phyloP scores from a whole-genome alignment of 2,113 vertebrate species.

The Dascyllus trimaculatus region DNA sequence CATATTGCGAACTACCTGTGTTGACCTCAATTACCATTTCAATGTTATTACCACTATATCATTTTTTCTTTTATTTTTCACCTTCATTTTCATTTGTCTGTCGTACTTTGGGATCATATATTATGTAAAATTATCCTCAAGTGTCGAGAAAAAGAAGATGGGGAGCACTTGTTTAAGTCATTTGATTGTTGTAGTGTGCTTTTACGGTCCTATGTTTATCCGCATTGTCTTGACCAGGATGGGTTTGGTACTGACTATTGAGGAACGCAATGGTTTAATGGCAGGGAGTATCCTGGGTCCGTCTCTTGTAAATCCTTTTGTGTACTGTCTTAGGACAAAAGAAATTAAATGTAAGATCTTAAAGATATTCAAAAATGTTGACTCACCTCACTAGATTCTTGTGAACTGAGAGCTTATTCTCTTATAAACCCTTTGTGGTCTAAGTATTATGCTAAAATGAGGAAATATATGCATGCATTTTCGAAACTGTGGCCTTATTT shows the following conservation, averaged over 20 bases:
- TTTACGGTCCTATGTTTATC: slow-evolving; percentile 51
- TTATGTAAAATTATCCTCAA: slow-evolving; percentile 20
- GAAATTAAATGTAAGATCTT: slow-evolving; percentile 32
- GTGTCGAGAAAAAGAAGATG: slow-evolving; percentile 53
- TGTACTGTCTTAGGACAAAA: slow-evolving; percentile 62
- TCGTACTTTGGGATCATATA: slow-evolving; percentile 46
- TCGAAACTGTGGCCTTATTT: too few species aligned
- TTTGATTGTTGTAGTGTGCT: slow-evolving; percentile 59
- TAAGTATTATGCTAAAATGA: too few species aligned
- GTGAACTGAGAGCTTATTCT: not conserved
- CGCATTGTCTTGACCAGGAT: slow-evolving; percentile 39
- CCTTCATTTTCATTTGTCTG: slow-evolving; percentile 53
- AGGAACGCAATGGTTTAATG: slow-evolving; percentile 28
- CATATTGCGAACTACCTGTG: slow-evolving; percentile 52
- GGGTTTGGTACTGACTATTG: slow-evolving; percentile 54
- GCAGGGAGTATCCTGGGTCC: slow-evolving; percentile 43
- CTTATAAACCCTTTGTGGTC: not conserved
- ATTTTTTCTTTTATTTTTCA: slow-evolving; percentile 51
- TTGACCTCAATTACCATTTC: slow-evolving; percentile 53
- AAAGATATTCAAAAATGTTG: slow-evolving; percentile 9
- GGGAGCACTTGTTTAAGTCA: slow-evolving; percentile 62
- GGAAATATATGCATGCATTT: too few species aligned
- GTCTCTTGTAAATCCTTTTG: slow-evolving; percentile 65
- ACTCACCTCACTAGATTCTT: not conserved
- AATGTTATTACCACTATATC: slow-evolving; percentile 9